Conservation (phyloP, 2,113 vertebrate species). For the Gymnorhina tibicen region DNA sequence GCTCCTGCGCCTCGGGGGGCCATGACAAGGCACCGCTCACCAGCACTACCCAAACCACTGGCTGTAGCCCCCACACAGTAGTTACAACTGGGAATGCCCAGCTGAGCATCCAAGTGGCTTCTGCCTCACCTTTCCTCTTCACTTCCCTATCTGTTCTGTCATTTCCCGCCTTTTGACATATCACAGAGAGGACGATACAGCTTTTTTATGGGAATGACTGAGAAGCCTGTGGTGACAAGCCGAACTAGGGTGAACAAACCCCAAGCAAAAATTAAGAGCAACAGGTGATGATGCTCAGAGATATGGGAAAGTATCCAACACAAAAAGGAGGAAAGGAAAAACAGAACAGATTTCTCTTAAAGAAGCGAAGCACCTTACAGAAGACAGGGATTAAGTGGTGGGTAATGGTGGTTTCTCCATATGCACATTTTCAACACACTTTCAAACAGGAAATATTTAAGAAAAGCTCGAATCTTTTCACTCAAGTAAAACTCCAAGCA, state of each 20-base stretch:
- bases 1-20: rapidly evolving
- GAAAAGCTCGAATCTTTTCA: background rate
- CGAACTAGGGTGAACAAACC: background rate
- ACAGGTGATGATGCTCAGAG: background rate
- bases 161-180: background rate
- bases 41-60: rapidly evolving
- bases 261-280: background rate
- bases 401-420: background rate
- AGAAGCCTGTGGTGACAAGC: background rate
- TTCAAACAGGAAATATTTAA: background rate
- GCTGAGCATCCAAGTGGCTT: background rate
- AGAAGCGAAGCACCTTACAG: background rate
- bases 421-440: background rate
- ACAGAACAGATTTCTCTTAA: background rate
- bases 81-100: background rate
- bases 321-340: background rate
- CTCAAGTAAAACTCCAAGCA: background rate
- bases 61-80: background rate
- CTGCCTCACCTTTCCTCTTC: background rate
- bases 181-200: background rate
- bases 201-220: background rate
- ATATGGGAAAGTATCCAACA: background rate
- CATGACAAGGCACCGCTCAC: rapidly evolving
- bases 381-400: rapidly evolving
- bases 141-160: background rate